Percentiles rank a stretch among this genome's conserved stretches.
Conservation (phyloP, 2,888 invertebrate genomes). For the Silvanus unidentatus region DNA sequence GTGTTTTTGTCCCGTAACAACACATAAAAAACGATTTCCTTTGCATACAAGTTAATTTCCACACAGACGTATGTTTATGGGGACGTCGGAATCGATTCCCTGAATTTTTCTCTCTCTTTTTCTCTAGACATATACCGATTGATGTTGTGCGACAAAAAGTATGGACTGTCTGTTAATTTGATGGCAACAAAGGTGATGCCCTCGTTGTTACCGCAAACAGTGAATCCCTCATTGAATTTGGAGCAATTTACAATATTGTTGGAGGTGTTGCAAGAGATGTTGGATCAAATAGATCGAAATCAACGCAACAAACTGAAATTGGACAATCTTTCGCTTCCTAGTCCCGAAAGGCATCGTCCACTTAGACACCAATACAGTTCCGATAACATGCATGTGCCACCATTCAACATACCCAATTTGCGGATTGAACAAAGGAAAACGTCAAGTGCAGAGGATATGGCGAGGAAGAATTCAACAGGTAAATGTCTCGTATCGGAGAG, state of each 20-base stretch:
- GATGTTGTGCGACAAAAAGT: slow-evolving; percentile 85
- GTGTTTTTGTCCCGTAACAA: neutral
- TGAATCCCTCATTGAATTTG: slow-evolving; percentile 78
- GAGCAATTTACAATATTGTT: slow-evolving; percentile 76
- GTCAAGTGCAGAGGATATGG: slow-evolving; percentile 87
- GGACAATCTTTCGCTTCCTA: slow-evolving; percentile 69
- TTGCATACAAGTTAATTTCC: no score
- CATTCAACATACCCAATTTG: slow-evolving; percentile 83
- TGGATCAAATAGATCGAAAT: slow-evolving; percentile 80
- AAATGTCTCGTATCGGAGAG: no score
- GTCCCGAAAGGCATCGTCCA: slow-evolving; percentile 69
- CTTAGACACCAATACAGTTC: slow-evolving; percentile 78
- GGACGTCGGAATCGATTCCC: no score
- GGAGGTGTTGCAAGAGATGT: slow-evolving; percentile 87
- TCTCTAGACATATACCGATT: slow-evolving; percentile 83
- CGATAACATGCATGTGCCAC: slow-evolving; percentile 78
- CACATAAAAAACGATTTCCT: no score
- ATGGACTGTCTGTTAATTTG: slow-evolving; percentile 81
- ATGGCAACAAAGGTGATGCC: slow-evolving; percentile 95
- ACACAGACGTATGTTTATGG: no score
- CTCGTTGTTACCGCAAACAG: slow-evolving; percentile 82
- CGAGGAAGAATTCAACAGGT: slow-evolving; percentile 78
- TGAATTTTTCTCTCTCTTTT: no score
- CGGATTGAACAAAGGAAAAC: slow-evolving; percentile 83
- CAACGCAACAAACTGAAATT: slow-evolving; percentile 85